Base-by-base conservation (phyloP, 2,797 vertebrate species). In the Sebastes oblongus region DNA sequence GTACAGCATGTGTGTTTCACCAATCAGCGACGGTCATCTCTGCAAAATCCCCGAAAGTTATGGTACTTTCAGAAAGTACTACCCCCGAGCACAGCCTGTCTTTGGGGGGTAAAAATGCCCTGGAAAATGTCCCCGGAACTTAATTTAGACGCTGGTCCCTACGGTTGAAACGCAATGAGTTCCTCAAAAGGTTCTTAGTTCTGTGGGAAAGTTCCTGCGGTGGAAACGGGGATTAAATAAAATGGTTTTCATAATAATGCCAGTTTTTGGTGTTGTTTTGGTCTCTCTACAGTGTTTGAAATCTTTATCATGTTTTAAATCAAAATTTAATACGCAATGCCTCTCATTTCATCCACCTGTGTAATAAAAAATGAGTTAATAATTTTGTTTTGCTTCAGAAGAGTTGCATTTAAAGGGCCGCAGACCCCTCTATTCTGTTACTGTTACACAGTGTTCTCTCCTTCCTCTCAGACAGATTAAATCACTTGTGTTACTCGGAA, bases 401-500 rank as follows among this genome's bases (percentile, higher is more conserved):
- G 30, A 58, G 62, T 69, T 72, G 39, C 34, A 24, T 78, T 83
- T 76, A 67, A 84, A 77, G 83, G 67, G 69, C 73, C 75, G 59
- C 78, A 62, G 73, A 64, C 81, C 34, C 75, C 52, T 79, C 50
- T 75, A 9, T 83, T 75, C 67, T 67, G 75, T 77, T 80, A 83
- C 65, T 78, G 83, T 82, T 86, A 71, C 89, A 77, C 80, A 68
- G 80, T 56, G 86, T 86, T 88, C 84, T 72, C 82, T 85, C 81
- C 83, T 81, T 91, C 90, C 88, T 90, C 85, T 91, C 88, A 89
- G 85, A 89, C 86, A 91, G 90, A 93, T 93, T 90, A 91, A 92
- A 93, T 93, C 91, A 91, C 88, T 93, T 90, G 87, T 85, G 89
- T 91, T 92, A 91, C 86, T 92, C 89, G 83, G 90, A 94, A 93